Evolutionary conservation across 2,888 invertebrate genomes (phyloP).

Genomic region (Ormyrus nitidulus): DNA sequence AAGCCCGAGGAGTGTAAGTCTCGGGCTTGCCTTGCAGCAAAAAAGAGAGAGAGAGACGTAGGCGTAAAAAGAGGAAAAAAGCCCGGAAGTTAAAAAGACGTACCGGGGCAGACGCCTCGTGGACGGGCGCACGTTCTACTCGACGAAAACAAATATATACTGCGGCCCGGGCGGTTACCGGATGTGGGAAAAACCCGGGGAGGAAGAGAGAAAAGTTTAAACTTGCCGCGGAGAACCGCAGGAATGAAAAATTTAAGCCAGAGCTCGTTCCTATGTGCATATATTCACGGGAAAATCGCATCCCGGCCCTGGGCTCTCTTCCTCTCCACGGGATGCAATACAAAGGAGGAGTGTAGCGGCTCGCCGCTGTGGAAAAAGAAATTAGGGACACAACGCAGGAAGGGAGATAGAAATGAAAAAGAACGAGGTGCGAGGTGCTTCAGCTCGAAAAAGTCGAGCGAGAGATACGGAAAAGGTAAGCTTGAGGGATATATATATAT

Average conservation of each 20-base stretch:
- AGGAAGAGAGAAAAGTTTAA: constrained; percentile 16
- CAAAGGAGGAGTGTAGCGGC: neutral
- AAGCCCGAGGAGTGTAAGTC: neutral
- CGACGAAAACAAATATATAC: constrained; percentile 34
- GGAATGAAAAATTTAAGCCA: constrained; percentile 40
- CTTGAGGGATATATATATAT: neutral
- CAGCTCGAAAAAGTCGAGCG: constrained; percentile 5
- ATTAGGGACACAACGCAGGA: neutral
- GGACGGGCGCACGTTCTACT: neutral
- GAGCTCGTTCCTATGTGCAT: neutral
- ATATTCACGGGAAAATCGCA: neutral
- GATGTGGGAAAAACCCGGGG: neutral
- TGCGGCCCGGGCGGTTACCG: neutral
- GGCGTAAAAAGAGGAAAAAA: neutral
- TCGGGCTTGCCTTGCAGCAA: too few species aligned
- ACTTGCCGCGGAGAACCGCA: constrained; percentile 15
- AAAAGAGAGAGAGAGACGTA: neutral
- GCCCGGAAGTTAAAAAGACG: constrained; percentile 2
- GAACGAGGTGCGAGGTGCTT: constrained; percentile 15
- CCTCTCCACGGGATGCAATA: neutral
- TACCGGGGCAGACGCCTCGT: too few species aligned
- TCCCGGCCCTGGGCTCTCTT: neutral
- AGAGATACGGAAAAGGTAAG: neutral
- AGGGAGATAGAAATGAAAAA: constrained; percentile 7
- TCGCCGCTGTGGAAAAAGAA: too few species aligned